Percentiles rank a stretch among this genome's conserved stretches.
phyloP scores from a whole-genome alignment of 1,140 invertebrate genomes.

The Cryptotermes secundus region DNA sequence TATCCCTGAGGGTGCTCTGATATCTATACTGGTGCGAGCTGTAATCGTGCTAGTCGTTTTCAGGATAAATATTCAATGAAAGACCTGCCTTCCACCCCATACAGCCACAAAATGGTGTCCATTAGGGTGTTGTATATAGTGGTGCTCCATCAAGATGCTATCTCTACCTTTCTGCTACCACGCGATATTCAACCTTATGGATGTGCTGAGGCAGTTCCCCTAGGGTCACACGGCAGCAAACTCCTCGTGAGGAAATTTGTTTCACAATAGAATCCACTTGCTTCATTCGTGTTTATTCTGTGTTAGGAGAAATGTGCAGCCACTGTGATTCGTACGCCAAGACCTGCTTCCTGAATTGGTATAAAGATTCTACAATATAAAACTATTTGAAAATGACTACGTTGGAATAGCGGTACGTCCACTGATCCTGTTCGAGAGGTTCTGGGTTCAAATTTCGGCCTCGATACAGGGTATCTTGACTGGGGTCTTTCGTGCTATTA shows the following conservation, averaged over 20 bases:
- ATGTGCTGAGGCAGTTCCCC: background rate
- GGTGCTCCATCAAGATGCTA: slow-evolving; percentile 14
- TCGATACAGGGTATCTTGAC: no score
- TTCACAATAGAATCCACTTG: slow-evolving; percentile 4
- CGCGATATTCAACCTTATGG: slow-evolving; percentile 10
- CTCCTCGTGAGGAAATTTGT: background rate
- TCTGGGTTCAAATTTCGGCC: no score
- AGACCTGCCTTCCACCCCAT: slow-evolving; percentile 8
- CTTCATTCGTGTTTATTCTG: background rate
- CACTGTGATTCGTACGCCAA: no score
- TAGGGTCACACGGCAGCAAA: background rate
- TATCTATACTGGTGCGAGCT: background rate
- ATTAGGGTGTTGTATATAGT: slow-evolving; percentile 13
- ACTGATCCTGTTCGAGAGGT: no score
- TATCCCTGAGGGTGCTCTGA: background rate
- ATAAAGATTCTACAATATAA: no score
- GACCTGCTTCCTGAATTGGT: no score
- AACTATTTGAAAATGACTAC: no score
- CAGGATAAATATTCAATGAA: slow-evolving; percentile 20
- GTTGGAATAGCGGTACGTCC: no score
- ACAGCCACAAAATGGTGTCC: slow-evolving; percentile 13
- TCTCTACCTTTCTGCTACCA: slow-evolving; percentile 14
- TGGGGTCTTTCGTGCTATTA: no score
- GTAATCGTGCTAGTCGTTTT: background rate
- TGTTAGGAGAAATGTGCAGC: background rate